phyloP scores from a whole-genome alignment of 1,140 invertebrate genomes.

The Galleria mellonella region DNA sequence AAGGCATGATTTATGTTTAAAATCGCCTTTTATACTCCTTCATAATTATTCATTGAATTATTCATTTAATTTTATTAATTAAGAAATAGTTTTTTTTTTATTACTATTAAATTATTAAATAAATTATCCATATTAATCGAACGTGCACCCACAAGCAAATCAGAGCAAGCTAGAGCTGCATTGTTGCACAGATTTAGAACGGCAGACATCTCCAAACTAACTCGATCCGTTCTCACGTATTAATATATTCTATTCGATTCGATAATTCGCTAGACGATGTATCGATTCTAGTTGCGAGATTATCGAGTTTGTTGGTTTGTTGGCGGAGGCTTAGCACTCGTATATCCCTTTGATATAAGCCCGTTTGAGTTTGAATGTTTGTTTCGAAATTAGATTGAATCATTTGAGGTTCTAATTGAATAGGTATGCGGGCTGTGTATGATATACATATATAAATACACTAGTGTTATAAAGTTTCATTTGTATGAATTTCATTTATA shows the following conservation, averaged over 20 bases:
- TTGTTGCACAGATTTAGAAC: slow-evolving; percentile 71
- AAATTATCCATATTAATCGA: slow-evolving; percentile 32
- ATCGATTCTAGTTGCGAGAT: slow-evolving; percentile 36
- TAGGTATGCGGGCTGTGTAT: too few relatives aligned
- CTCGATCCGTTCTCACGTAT: slow-evolving; percentile 62
- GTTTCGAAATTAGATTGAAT: not conserved
- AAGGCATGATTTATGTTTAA: too few relatives aligned
- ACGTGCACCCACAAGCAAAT: slow-evolving; percentile 48
- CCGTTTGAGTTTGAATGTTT: not conserved
- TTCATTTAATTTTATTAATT: too few relatives aligned
- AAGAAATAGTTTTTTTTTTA: too few relatives aligned
- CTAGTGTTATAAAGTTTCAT: too few relatives aligned
- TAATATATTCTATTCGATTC: slow-evolving; percentile 71
- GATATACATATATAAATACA: not conserved
- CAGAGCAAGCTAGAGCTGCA: slow-evolving; percentile 50
- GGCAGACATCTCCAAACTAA: slow-evolving; percentile 72
- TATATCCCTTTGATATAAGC: not conserved
- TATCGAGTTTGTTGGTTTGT: slow-evolving; percentile 2
- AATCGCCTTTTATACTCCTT: too few relatives aligned
- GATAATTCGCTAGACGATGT: slow-evolving; percentile 60
- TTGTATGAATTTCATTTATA: too few relatives aligned
- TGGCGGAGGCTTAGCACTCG: not conserved
- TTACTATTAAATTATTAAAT: too few relatives aligned
- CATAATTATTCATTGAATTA: too few relatives aligned
- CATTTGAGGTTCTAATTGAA: not conserved